Evolutionary conservation across 2,113 vertebrate genomes (phyloP).

Genomic region (Petromus typicus): DNA sequence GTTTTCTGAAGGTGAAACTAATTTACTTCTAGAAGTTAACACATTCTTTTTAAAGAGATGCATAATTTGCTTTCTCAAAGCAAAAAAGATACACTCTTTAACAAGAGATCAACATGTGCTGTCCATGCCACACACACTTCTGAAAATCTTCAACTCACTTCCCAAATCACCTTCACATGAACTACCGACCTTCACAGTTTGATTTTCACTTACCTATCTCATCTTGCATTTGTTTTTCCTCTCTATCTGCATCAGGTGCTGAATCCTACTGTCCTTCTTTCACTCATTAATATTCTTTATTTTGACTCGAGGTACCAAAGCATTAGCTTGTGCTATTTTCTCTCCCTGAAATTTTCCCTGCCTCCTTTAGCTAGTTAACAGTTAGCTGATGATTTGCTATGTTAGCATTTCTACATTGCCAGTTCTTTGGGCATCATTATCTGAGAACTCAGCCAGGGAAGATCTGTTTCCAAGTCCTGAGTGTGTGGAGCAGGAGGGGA

Average conservation of each 20-base stretch:
- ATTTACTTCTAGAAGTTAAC: not conserved
- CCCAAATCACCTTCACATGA: not conserved
- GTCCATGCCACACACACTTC: not conserved
- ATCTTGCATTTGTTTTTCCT: not conserved
- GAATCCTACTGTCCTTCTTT: not conserved
- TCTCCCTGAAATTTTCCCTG: not conserved
- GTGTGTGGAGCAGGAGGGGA: not conserved
- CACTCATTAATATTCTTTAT: not conserved
- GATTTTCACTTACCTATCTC: not conserved
- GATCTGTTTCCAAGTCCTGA: not conserved
- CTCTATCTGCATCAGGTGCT: not conserved
- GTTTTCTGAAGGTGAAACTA: conserved; percentile 12
- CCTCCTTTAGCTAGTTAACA: not conserved
- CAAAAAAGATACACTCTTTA: not conserved
- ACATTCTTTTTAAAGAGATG: not conserved
- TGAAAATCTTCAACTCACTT: not conserved
- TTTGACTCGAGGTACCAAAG: not conserved
- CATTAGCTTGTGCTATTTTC: not conserved
- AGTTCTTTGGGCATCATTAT: not conserved
- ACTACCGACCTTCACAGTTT: not conserved
- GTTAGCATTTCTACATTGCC: not conserved
- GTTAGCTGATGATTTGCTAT: not conserved
- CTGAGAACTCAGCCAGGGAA: not conserved
- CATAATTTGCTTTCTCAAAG: not conserved
- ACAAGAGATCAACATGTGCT: not conserved